Evolutionary conservation across 92 coral and sea anemone species (phyloP), one percentile per base, ranked within the genome.

Genomic region (Actinostola sp.): DNA sequence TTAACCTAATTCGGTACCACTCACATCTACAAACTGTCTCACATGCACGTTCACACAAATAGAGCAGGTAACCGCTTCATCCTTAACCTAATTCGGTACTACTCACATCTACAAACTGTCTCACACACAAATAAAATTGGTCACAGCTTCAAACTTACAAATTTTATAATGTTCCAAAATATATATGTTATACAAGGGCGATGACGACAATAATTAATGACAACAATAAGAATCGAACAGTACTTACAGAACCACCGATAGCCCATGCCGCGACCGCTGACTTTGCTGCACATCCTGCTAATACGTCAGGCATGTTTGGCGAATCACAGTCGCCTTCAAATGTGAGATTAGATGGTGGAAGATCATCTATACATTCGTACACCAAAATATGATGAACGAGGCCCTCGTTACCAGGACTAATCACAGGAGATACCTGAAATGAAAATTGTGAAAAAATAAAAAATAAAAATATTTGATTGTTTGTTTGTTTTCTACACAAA

Each of bases 361-460:
- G 76, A 14, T 79, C 58, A 16, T 78, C 58, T 1, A 41, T 42
- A 54, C 92, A 87, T 34, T 76, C 79, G 51, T 82, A 87, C 2
- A 76, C 32, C 50, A 87, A 19, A 2, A 87, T 82, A 71, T 87
- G 92, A 51, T 87, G 92, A 15, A 82, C 84, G 17, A 80, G 35
- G 7, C 92, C 88, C 34, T 82, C 81, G 71, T 82, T 70, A 4
- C 88, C 92, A 30, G 71, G 39, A 43, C 72, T 82, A 57, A 87
- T 59, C 9, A 82, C 32, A 3, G 92, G 92, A 13, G 64, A 76
- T 7, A 77, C 20, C 87, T 87, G 42, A 31, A 30, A 12, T 13
- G 24, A 9, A 51, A 42, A 13, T 20, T 55, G 20, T 17, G 38
- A 3, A 72, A 38, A 59, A 20, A 51, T 13, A 15, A 49, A 35